Base-by-base conservation (phyloP, 2,888 invertebrate genomes). In the Mycalesis mineus region DNA sequence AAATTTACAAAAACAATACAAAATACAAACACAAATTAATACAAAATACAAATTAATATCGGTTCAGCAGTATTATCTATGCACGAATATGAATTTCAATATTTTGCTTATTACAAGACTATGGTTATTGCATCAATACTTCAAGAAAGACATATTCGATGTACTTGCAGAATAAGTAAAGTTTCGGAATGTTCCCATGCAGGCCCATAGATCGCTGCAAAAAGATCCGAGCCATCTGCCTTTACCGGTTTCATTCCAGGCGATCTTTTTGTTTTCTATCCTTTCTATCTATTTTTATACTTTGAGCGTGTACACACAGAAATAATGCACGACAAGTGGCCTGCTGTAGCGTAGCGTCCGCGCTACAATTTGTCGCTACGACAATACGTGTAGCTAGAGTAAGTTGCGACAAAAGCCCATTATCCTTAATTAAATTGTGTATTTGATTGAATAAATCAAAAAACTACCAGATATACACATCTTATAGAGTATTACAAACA, bases 221-320 rank as follows among this genome's bases (percentile, higher is more conserved):
- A 83, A 78, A 70, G 74, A 70, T 63, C 58, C 53, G 63, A 64
- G 59, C 71, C 83, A 84, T 79, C 86, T 84, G 85, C 79, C 74
- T 65, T 68, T 81, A 87, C 87, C 86, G 85, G 87, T 87, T 86
- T 69, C 68, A 60, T 62, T 36, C 65, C 67, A 63, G 65, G 52
- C 49, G 55, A 54, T 58, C 58, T 75, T 82, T 84, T 83, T 82
- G 73, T 82, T 82, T 79, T 79, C 78, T 80, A 80, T 81, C 73
- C 77, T 74, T 72, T 40, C 69, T 61, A 67, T 81, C 81, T 86
- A 86, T 86, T 85, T 85, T 80, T 83, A 75, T 70, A 71, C 66
- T 36, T 55, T 39, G 45, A 50, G 37, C 49, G 40, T 54, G 40
- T 37, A 40, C 54, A 44, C 55, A 58, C 29, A 14, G 31, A 31